Conservation (phyloP, 2,113 vertebrate genomes). For the Clinocottus analis region DNA sequence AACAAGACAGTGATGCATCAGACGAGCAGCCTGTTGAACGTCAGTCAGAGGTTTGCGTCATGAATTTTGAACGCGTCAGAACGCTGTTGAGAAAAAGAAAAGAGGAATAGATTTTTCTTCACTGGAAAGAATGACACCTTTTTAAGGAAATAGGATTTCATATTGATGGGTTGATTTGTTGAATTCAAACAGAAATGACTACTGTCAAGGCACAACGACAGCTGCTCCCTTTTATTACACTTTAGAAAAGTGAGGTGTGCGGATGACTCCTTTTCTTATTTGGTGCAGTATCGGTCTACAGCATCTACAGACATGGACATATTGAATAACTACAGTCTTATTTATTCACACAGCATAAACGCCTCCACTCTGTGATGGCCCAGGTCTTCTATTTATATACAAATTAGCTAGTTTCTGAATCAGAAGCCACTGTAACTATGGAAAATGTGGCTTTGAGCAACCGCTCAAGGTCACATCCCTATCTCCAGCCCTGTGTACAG, state of each 20-base stretch:
- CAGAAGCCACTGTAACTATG: constrained; percentile 5
- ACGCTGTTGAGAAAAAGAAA: background rate
- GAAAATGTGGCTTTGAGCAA: constrained; percentile 18
- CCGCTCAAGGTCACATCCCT: constrained; percentile 19
- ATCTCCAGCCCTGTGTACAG: background rate
- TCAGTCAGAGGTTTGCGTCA: background rate
- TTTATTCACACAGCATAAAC: background rate
- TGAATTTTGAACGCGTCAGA: background rate
- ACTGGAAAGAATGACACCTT: too few species aligned
- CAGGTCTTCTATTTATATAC: background rate
- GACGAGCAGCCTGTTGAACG: constrained; percentile 5
- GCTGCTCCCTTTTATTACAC: background rate
- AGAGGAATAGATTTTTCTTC: background rate
- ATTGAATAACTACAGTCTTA: background rate
- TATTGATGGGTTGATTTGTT: background rate
- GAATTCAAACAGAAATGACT: background rate
- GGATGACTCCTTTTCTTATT: background rate
- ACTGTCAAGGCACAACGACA: too few species aligned
- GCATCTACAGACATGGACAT: background rate
- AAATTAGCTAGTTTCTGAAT: constrained; percentile 20
- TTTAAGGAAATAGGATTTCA: background rate
- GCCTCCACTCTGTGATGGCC: background rate
- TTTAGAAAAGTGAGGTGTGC: background rate
- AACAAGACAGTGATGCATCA: constrained; percentile 22
- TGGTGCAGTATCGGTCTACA: background rate